phyloP scores from a whole-genome alignment of 1,140 invertebrate genomes.

The Riptortus pedestris region DNA sequence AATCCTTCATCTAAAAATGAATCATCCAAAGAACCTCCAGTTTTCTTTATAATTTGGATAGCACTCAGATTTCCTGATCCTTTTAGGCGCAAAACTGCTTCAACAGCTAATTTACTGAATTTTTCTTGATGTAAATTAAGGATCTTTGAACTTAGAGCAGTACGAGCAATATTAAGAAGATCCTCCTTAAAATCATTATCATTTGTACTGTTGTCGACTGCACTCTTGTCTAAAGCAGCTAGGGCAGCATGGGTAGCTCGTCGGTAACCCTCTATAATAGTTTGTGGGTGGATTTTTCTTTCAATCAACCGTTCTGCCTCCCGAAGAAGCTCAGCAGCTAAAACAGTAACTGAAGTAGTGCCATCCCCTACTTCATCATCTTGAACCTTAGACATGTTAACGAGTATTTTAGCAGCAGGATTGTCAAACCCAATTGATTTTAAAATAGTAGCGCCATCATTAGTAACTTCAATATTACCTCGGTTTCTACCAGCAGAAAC shows the following conservation, averaged over 20 bases:
- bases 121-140: slow-evolving; percentile 94
- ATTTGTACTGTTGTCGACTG: slow-evolving; percentile 63
- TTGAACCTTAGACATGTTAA: slow-evolving; percentile 96
- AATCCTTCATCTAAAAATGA: slow-evolving; percentile 99
- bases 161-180: slow-evolving; percentile 92
- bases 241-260: slow-evolving; percentile 72
- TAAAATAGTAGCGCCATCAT: slow-evolving; percentile 98
- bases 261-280: slow-evolving; percentile 91
- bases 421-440: slow-evolving; percentile 96
- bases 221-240: slow-evolving; percentile 62
- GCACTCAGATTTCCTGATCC: slow-evolving; percentile 89
- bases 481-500: slow-evolving; percentile 70
- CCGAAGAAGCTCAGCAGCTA: slow-evolving; percentile 84
- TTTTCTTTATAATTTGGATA: slow-evolving; percentile 96
- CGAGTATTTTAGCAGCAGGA: slow-evolving; percentile 95
- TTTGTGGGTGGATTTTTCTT: slow-evolving; percentile 96
- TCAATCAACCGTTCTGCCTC: slow-evolving; percentile 91
- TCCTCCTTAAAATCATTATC: slow-evolving; percentile 72
- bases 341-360: slow-evolving; percentile 95
- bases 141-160: slow-evolving; percentile 97
- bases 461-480: slow-evolving; percentile 90
- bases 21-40: slow-evolving; percentile 81
- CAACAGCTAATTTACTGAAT: slow-evolving; percentile 89
- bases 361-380: slow-evolving; percentile 99
- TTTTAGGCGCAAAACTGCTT: slow-evolving; percentile 89